Conservation (phyloP, 1,140 invertebrate species). For the Procambarus virginalis region DNA sequence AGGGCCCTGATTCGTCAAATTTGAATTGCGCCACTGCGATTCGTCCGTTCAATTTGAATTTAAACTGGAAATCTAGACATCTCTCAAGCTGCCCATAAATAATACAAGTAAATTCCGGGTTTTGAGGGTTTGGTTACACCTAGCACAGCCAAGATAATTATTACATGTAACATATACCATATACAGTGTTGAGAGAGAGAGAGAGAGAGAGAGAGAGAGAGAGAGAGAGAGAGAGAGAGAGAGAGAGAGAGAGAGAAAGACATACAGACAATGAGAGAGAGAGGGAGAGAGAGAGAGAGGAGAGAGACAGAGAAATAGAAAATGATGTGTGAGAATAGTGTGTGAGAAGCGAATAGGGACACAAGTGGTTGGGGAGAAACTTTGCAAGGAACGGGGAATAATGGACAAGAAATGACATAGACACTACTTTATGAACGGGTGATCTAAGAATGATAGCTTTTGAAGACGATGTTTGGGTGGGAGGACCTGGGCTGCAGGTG, state of each 20-base stretch:
- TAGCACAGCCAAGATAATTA: too few relatives aligned
- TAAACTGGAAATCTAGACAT: too few relatives aligned
- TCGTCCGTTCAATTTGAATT: too few relatives aligned
- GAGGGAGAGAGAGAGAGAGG: neutral
- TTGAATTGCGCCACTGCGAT: too few relatives aligned
- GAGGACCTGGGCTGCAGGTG: neutral
- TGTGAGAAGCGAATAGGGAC: neutral
- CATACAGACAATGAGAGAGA: neutral
- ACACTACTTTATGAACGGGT: slow-evolving; percentile 21
- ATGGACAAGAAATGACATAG: slow-evolving; percentile 15
- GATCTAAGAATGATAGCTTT: slow-evolving; percentile 20
- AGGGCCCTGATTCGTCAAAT: too few relatives aligned
- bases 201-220: neutral
- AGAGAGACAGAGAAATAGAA: neutral
- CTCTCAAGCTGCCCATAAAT: too few relatives aligned
- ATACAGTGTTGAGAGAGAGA: too few relatives aligned
- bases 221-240: neutral
- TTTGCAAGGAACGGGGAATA: slow-evolving; percentile 19
- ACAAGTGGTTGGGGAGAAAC: neutral
- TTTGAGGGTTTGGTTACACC: too few relatives aligned
- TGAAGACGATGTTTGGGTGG: neutral
- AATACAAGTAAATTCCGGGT: too few relatives aligned
- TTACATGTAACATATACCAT: too few relatives aligned
- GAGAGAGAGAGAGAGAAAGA: neutral
- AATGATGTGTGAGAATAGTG: too few relatives aligned